Base-by-base conservation (phyloP, 1,140 invertebrate species). In the Listronotus bonariensis region DNA sequence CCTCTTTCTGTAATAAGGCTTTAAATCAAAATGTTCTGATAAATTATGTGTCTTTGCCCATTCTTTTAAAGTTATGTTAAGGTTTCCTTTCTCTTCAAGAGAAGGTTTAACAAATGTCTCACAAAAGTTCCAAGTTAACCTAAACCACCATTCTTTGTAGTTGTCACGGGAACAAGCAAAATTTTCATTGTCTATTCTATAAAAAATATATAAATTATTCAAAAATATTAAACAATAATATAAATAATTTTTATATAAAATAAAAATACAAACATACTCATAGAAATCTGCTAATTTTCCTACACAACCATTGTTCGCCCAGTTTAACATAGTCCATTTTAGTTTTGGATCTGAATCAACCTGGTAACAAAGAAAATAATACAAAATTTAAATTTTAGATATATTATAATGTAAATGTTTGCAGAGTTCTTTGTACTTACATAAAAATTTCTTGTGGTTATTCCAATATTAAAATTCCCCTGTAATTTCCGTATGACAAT, bases 321-420 rank as follows among this genome's bases (percentile, higher is more conserved):
- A 77, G 57, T 72, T 72, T 20, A 75, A 52, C 62, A 77, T 71
- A 9, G 55, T 65, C 73, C 74, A 76, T 42, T 68, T 70, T 15
- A 77, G 36, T 61, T 76, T 74, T 63, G 72, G 74, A 68, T 76
- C 64, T 12, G 74, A 72, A 5, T 26, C 20, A 26, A 26, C 20
- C 20, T 26, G 20, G 5, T 1, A 26, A 26, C 20, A 26, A 26
- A 26, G n/a, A 26, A 26, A 26, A 5, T 5, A 26, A 26, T 26
- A 26, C 20, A 26, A 26, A 26, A 26, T 26, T 26, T 26, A 26
- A 5, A 5, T 26, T 26, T 26, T 26, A 26, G 20, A n/a, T n/a
- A n/a, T n/a, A n/a, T n/a, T n/a, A n/a, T n/a, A n/a, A n/a, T n/a
- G n/a, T n/a, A n/a, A n/a, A n/a, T n/a, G n/a, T n/a, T n/a, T n/a